Conservation (phyloP, 2,797 vertebrate species). For the Diceros bicornis region DNA sequence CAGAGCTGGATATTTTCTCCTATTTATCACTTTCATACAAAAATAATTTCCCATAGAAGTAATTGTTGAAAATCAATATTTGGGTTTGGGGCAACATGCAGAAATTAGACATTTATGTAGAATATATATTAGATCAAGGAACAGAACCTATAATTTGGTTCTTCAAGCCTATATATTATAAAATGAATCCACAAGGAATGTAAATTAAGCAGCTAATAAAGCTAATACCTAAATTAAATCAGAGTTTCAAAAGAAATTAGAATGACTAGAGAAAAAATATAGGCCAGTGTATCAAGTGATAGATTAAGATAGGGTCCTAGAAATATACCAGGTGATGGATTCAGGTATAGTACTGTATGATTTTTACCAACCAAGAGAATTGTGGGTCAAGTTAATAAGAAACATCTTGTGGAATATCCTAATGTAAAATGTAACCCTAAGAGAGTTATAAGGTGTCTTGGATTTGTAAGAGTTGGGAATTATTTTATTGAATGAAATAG, state of each 20-base stretch:
- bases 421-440: background rate
- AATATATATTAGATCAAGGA: background rate
- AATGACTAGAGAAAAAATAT: slow-evolving; percentile 47
- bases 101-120: slow-evolving; percentile 34
- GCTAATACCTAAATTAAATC: slow-evolving; percentile 59
- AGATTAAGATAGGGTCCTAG: background rate
- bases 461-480: slow-evolving; percentile 2
- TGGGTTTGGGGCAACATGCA: background rate
- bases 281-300: background rate
- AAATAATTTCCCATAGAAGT: slow-evolving; percentile 27
- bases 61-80: slow-evolving; percentile 58
- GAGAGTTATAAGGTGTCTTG: background rate
- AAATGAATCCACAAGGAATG: slow-evolving; percentile 52
- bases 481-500: background rate
- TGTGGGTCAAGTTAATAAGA: background rate
- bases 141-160: slow-evolving; percentile 14
- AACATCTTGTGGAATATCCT: slow-evolving; percentile 6
- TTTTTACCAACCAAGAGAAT: background rate
- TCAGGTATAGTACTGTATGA: background rate
- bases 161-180: background rate
- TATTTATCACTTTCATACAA: background rate
- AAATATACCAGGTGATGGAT: background rate
- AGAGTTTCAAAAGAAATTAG: slow-evolving; percentile 45
- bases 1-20: background rate
- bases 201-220: slow-evolving; percentile 54